Percentiles rank a stretch among this genome's conserved stretches.
These are phyloP conservation scores for Taenioides sp. DNA, from an alignment of 2,797 vertebrate species.

Conservation along the genomic window DNA sequence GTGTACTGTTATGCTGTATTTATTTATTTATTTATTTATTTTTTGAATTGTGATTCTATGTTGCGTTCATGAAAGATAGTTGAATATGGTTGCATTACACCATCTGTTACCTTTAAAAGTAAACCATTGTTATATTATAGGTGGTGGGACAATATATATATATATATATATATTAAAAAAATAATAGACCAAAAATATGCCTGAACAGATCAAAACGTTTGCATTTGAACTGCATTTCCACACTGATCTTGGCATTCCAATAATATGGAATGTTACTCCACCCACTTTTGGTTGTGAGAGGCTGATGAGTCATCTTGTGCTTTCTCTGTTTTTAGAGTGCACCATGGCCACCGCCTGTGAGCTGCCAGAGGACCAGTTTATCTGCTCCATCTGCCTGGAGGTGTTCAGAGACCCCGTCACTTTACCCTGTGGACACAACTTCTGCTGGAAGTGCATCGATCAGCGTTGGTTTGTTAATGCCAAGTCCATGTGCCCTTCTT, in stretches of 20 bases:
- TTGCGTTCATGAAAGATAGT: neutral
- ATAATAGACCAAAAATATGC: neutral
- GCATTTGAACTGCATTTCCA: neutral
- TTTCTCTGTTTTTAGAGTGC: conserved; percentile 2
- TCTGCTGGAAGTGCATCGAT: conserved; percentile 25
- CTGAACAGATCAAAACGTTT: neutral
- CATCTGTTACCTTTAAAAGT: neutral
- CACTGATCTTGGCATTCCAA: neutral
- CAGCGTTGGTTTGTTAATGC: neutral
- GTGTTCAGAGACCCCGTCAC: conserved; percentile 29
- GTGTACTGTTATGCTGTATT: too few relatives aligned
- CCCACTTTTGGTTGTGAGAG: neutral
- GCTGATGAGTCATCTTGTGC: neutral
- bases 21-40: neutral
- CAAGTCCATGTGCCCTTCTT: conserved; percentile 9
- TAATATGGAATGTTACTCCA: neutral
- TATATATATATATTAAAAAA: too few relatives aligned
- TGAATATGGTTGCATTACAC: too few relatives aligned
- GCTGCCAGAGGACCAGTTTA: conserved; percentile 26
- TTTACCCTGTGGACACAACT: conserved; percentile 36
- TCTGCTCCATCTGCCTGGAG: conserved; percentile 35
- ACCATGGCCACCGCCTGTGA: conserved; percentile 18
- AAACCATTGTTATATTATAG: neutral
- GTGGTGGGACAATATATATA: neutral
- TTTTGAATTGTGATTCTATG: too few relatives aligned